Evolutionary conservation across 2,797 vertebrate genomes (phyloP).

Genomic region (Parauchenoglanis punctatus): DNA sequence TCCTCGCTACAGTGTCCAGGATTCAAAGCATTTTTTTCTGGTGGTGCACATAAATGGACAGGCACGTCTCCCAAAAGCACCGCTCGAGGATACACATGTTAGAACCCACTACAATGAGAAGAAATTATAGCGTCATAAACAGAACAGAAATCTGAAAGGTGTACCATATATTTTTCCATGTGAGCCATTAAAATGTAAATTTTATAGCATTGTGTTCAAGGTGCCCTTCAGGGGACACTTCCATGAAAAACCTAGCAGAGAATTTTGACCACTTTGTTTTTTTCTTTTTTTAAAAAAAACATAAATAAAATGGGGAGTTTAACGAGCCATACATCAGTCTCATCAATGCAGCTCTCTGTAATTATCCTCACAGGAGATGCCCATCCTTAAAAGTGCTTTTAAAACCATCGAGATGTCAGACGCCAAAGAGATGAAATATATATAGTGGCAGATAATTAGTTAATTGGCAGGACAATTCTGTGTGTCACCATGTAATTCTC

Average conservation of each 20-base stretch:
- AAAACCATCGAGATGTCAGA: slow-evolving; percentile 68
- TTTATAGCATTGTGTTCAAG: slow-evolving; percentile 40
- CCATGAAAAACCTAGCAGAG: slow-evolving; percentile 29
- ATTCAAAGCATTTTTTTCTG: slow-evolving; percentile 4
- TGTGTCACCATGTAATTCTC: slow-evolving; percentile 62
- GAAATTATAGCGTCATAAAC: slow-evolving; percentile 20
- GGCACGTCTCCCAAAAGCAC: slow-evolving; percentile 33
- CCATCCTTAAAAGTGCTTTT: slow-evolving; percentile 69
- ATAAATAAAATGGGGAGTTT: slow-evolving; percentile 49
- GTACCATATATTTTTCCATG: slow-evolving; percentile 15
- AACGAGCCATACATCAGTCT: slow-evolving; percentile 62
- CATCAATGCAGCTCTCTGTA: slow-evolving; percentile 67
- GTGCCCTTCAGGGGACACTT: slow-evolving; percentile 48
- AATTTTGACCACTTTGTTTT: not conserved
- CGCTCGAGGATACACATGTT: slow-evolving; percentile 33
- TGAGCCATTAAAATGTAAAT: slow-evolving; percentile 49
- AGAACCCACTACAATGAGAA: slow-evolving; percentile 31
- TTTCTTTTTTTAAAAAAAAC: not conserved
- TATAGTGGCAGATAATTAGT: slow-evolving; percentile 55
- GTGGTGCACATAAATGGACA: slow-evolving; percentile 29
- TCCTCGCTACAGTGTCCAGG: not conserved
- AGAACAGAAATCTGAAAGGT: slow-evolving; percentile 26
- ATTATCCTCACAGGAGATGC: slow-evolving; percentile 73
- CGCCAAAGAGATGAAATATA: slow-evolving; percentile 72
- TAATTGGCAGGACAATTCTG: slow-evolving; percentile 65